phyloP scores from a whole-genome alignment of 2,888 invertebrate genomes.

The Leptinotarsa haldemani region DNA sequence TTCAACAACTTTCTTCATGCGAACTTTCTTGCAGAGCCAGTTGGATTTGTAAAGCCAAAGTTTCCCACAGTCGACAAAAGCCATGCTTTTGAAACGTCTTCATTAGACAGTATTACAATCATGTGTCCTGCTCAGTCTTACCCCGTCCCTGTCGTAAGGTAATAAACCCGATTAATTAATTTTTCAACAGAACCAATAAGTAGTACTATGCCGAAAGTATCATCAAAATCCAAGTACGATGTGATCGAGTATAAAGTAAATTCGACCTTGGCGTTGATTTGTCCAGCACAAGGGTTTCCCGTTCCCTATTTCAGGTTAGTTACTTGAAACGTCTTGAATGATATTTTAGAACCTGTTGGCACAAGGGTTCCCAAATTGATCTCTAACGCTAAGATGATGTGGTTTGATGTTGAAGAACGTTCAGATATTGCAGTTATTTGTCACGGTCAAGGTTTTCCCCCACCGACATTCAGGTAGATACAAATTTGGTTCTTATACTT shows the following conservation, averaged over 20 bases:
- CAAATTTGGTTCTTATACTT: conserved; percentile 35
- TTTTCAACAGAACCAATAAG: conserved; percentile 66
- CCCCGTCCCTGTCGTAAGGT: conserved; percentile 81
- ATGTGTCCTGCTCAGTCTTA: conserved; percentile 82
- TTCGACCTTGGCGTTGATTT: conserved; percentile 70
- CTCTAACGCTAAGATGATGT: conserved; percentile 63
- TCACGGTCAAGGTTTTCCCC: conserved; percentile 77
- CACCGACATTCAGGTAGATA: conserved; percentile 76
- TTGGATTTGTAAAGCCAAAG: conserved; percentile 73
- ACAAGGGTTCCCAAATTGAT: conserved; percentile 67
- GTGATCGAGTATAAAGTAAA: conserved; percentile 55
- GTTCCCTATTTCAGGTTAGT: conserved; percentile 67
- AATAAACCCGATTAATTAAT: conserved; percentile 54
- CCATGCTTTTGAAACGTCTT: conserved; percentile 70
- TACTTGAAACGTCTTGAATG: conserved; percentile 48
- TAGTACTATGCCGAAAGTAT: conserved; percentile 68
- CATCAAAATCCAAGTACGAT: conserved; percentile 62
- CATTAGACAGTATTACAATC: conserved; percentile 71
- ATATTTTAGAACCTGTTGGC: conserved; percentile 68
- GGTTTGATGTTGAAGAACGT: conserved; percentile 61
- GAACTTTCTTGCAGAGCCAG: conserved; percentile 66
- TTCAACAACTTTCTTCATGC: background rate
- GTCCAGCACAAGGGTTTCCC: conserved; percentile 79
- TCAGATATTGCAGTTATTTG: conserved; percentile 68
- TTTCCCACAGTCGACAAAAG: conserved; percentile 75